Percentiles rank a stretch among this genome's conserved stretches.
Conservation (phyloP, 23 tunicate genomes). For the Phallusia fumigata region DNA sequence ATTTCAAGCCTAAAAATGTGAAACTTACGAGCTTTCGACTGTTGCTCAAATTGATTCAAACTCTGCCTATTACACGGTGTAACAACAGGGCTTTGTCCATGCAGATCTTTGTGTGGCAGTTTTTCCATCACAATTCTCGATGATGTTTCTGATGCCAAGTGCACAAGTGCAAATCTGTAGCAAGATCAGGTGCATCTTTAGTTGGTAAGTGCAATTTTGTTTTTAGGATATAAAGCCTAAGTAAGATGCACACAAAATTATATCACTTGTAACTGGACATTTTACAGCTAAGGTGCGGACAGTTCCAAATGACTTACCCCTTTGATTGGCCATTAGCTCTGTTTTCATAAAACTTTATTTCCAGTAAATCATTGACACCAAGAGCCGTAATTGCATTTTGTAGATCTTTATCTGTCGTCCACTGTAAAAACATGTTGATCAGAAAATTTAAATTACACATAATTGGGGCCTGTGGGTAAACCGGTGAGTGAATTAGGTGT, state of each 20-base stretch:
- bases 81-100: constrained; percentile 91
- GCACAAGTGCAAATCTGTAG: constrained; percentile 85
- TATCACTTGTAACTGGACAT: not conserved
- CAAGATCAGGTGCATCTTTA: not conserved
- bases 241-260: not conserved
- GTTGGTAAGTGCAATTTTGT: not conserved
- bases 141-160: constrained; percentile 79
- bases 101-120: constrained; percentile 81
- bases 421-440: constrained; percentile 26
- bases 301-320: constrained; percentile 38
- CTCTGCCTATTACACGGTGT: constrained; percentile 93
- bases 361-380: constrained; percentile 78
- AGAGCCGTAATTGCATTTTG: constrained; percentile 78
- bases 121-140: constrained; percentile 92
- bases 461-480: not conserved
- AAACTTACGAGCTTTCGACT: constrained; percentile 73
- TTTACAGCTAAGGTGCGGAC: not conserved
- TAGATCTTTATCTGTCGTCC: constrained; percentile 93
- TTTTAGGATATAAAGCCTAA: not conserved
- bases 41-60: constrained; percentile 95
- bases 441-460: too few relatives aligned
- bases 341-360: constrained; percentile 92
- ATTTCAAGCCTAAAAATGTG: too few relatives aligned
- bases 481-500: too few relatives aligned
- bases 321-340: constrained; percentile 96